Base-by-base conservation (phyloP, 2,113 vertebrate genomes). In the Oncorhynchus masou region DNA sequence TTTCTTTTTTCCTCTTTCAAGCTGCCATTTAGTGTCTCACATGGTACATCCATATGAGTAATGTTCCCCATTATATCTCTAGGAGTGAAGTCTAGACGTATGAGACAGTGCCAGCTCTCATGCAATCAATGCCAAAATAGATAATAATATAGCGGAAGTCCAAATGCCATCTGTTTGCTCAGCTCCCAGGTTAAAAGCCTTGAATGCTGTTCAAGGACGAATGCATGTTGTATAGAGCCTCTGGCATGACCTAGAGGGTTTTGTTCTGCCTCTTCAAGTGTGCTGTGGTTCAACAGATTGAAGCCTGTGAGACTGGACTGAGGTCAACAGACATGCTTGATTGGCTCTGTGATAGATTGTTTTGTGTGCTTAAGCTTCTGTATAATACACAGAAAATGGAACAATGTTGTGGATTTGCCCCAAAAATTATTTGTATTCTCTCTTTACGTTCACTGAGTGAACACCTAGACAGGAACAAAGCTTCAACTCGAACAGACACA, bases 81-180 rank as follows among this genome's bases (percentile, higher is more conserved):
- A 45, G 39, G 39, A 45, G 39, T 45, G 13, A 54, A 54, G 51
- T 54, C 51, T 19, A 54, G 51, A 54, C 51, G 1, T 16, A 54
- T 54, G 51, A 54, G 51, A 16, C 51, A 54, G 51, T 54, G 51
- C 51, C 51, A 54, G 16, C 51, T 54, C 19, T 62, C n/a, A 3
- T 62, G 59, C 59, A 62, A 62, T 22, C 59, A 22, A 62, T 62
- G 59, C 59, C n/a, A 62, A 48, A 62, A 80, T 75, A 72, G 70
- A 20, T 60, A 79, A 72, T 75, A 54, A 76, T 71, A 78, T 69
- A 54, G 59, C 24, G n/a, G 3, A 69, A 60, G 59, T 65, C 70
- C 73, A 71, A 67, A 74, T 68, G 70, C 69, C 49, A 68, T 71
- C 54, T 64, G 69, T 68, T 75, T 74, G 19, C 59, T 62, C n/a